These are phyloP conservation scores for Neotoxoptera formosana DNA, from an alignment of 1,140 invertebrate genomes.

Conservation along the genomic window DNA sequence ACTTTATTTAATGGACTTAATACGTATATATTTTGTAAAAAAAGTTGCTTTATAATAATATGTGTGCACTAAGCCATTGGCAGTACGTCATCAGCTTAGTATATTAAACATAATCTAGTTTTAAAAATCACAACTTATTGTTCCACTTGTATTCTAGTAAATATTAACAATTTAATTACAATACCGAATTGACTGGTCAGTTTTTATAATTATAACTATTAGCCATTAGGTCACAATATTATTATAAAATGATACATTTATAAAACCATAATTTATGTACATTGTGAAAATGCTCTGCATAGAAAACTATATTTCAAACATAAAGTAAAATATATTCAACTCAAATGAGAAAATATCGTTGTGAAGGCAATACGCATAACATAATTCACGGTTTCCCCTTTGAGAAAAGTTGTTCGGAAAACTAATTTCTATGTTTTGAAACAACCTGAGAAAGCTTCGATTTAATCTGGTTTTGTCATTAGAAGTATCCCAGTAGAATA, in stretches of 20 bases:
- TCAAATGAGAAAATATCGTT: constrained; percentile 8
- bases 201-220: no score
- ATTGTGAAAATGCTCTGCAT: not conserved
- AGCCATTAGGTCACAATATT: not conserved
- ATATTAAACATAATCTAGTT: not conserved
- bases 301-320: not conserved
- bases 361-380: not conserved
- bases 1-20: not conserved
- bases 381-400: constrained; percentile 6
- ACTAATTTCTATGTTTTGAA: constrained; percentile 31
- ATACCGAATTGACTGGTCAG: not conserved
- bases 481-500: constrained; percentile 28
- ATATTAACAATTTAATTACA: constrained; percentile 3
- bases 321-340: constrained; percentile 8
- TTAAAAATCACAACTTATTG: not conserved
- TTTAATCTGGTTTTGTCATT: constrained; percentile 43
- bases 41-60: not conserved
- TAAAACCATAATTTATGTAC: not conserved
- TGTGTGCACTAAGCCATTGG: not conserved
- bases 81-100: not conserved
- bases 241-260: not conserved
- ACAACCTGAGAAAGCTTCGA: constrained; percentile 29
- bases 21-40: not conserved
- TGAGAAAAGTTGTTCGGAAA: constrained; percentile 35
- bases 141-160: not conserved